phyloP scores from a whole-genome alignment of 2,888 invertebrate genomes.

The Drosophila mulleri region DNA sequence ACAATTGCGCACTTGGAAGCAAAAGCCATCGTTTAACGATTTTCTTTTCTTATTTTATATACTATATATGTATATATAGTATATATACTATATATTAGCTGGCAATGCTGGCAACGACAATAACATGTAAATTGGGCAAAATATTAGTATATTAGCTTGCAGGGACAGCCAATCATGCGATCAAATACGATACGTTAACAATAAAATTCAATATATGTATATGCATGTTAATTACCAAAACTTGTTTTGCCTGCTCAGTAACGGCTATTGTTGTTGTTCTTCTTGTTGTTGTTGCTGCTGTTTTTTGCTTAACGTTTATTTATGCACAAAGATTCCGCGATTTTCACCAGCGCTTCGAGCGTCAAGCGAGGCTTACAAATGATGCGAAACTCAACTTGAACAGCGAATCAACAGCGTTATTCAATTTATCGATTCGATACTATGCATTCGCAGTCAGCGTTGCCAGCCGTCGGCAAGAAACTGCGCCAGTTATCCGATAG shows the following conservation, averaged over 20 bases:
- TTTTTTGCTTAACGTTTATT: slow-evolving; percentile 24
- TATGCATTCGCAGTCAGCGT: slow-evolving; percentile 5
- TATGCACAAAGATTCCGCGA: slow-evolving; percentile 19
- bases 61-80: slow-evolving; percentile 18
- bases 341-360: slow-evolving; percentile 6
- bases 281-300: slow-evolving; percentile 14
- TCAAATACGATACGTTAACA: slow-evolving; percentile 35
- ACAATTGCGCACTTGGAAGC: slow-evolving; percentile 60
- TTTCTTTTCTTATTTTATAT: slow-evolving; percentile 24
- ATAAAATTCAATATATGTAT: slow-evolving; percentile 52
- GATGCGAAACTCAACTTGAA: slow-evolving; percentile 21
- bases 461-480: slow-evolving; percentile 20
- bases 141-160: slow-evolving; percentile 19
- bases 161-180: slow-evolving; percentile 47
- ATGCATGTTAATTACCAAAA: slow-evolving; percentile 73
- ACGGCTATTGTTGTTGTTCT: slow-evolving; percentile 11
- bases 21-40: slow-evolving; percentile 60
- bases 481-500: slow-evolving; percentile 7
- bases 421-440: slow-evolving; percentile 44
- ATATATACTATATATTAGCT: slow-evolving; percentile 16
- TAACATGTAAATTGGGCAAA: slow-evolving; percentile 25
- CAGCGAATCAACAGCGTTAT: slow-evolving; percentile 39
- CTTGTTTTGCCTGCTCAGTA: slow-evolving; percentile 57
- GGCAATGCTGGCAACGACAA: slow-evolving; percentile 20
- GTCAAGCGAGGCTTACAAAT: slow-evolving; percentile 27